phyloP scores from a whole-genome alignment of 2,888 invertebrate genomes.

The Crocallis elinguaria region DNA sequence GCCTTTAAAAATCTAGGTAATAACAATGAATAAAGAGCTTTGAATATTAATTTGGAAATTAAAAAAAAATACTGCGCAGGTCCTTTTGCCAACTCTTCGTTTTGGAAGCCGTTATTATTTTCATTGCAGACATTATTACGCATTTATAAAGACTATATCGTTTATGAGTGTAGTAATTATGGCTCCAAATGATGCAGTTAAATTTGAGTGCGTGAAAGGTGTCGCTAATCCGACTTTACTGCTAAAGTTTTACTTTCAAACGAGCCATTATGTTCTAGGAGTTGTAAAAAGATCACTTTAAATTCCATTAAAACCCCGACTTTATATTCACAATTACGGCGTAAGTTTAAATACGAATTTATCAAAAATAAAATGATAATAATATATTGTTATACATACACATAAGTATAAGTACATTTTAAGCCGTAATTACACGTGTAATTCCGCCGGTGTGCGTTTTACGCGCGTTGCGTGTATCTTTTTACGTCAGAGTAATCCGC shows the following conservation, averaged over 20 bases:
- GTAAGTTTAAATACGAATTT: not conserved
- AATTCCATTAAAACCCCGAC: slow-evolving; percentile 16
- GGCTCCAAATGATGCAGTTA: slow-evolving; percentile 9
- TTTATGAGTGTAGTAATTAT: slow-evolving; percentile 4
- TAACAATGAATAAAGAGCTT: too few relatives aligned
- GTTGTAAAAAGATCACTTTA: slow-evolving; percentile 22
- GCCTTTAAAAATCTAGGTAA: too few relatives aligned
- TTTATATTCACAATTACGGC: slow-evolving; percentile 1
- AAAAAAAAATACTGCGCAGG: too few relatives aligned
- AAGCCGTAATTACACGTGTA: slow-evolving; percentile 8
- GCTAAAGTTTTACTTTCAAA: slow-evolving; percentile 19
- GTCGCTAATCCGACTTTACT: slow-evolving; percentile 19
- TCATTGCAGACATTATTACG: too few relatives aligned
- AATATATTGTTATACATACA: not conserved
- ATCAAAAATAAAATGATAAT: slow-evolving; percentile 7
- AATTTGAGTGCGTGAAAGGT: slow-evolving; percentile 19
- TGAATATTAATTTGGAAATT: too few relatives aligned
- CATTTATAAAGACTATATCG: not conserved
- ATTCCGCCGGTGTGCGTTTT: slow-evolving; percentile 2
- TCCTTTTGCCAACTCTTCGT: too few relatives aligned
- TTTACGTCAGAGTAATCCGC: slow-evolving; percentile 13
- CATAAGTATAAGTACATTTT: not conserved
- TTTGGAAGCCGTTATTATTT: too few relatives aligned
- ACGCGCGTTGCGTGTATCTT: slow-evolving; percentile 16
- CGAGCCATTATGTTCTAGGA: slow-evolving; percentile 8